These are phyloP conservation scores for Heliconius congener DNA, from an alignment of 1,140 invertebrate genomes.

Conservation along the genomic window DNA sequence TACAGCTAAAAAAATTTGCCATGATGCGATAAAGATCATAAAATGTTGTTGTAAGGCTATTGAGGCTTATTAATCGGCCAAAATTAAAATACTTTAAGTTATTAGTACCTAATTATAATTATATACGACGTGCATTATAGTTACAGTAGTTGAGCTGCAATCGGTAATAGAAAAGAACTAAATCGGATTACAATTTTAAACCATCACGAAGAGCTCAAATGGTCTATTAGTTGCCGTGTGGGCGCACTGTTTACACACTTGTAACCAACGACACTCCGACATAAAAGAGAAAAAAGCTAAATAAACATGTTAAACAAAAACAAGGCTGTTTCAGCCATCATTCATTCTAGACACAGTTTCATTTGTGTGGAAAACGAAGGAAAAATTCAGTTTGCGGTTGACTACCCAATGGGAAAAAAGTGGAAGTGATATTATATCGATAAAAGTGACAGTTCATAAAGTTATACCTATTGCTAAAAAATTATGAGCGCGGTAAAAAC, in stretches of 20 bases:
- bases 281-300: constrained; percentile 28
- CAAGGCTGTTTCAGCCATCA: constrained; percentile 37
- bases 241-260: constrained; percentile 22
- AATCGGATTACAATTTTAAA: constrained; percentile 11
- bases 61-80: neutral
- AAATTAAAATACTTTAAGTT: neutral
- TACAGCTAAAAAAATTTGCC: neutral
- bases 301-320: constrained; percentile 29
- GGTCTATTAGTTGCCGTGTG: constrained; percentile 6
- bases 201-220: constrained; percentile 8
- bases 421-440: constrained; percentile 17
- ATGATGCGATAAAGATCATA: neutral
- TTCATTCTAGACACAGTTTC: constrained; percentile 26
- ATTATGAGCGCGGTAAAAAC: neutral
- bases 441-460: neutral
- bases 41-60: neutral
- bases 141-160: neutral
- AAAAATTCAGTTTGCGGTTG: constrained; percentile 26
- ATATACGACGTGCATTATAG: neutral
- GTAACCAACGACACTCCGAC: constrained; percentile 28
- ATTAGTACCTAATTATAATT: neutral
- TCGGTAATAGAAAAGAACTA: neutral
- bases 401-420: constrained; percentile 25
- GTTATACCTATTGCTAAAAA: neutral
- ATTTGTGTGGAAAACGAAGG: constrained; percentile 29